These are phyloP conservation scores for Iselma pallidipennis DNA, from an alignment of 2,888 invertebrate genomes.

Conservation along the genomic window DNA sequence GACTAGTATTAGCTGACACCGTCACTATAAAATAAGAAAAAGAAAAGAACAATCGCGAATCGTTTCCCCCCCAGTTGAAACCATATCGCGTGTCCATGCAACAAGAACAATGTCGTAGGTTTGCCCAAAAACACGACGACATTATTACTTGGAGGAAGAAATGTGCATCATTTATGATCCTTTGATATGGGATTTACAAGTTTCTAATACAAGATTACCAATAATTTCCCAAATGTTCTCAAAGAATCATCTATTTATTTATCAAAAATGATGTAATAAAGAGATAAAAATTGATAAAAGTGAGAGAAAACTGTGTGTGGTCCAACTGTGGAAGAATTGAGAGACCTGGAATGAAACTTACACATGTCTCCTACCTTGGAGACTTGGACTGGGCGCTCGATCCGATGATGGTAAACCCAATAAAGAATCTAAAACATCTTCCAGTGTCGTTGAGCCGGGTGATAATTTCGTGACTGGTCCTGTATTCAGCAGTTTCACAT, in stretches of 20 bases:
- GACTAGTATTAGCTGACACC: slow-evolving; percentile 58
- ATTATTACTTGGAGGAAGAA: too few relatives aligned
- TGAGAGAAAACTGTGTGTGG: background rate
- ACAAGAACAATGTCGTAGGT: background rate
- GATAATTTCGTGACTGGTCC: slow-evolving; percentile 66
- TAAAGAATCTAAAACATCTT: slow-evolving; percentile 91
- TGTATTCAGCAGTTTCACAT: slow-evolving; percentile 55
- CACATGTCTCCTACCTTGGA: slow-evolving; percentile 75
- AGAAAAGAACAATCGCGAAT: slow-evolving; percentile 22
- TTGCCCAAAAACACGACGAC: background rate
- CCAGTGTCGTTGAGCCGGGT: slow-evolving; percentile 84
- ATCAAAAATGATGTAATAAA: background rate
- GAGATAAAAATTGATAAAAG: background rate
- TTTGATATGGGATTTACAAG: too few relatives aligned
- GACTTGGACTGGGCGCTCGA: slow-evolving; percentile 74
- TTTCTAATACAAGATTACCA: too few relatives aligned
- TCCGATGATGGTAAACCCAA: slow-evolving; percentile 82
- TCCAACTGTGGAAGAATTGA: slow-evolving; percentile 31
- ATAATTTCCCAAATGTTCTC: too few relatives aligned
- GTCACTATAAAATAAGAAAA: slow-evolving; percentile 49
- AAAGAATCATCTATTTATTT: too few relatives aligned
- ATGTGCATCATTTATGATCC: too few relatives aligned
- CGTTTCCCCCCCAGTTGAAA: background rate
- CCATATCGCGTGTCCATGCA: background rate
- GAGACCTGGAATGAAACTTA: slow-evolving; percentile 69